phyloP scores from a whole-genome alignment of 2,888 invertebrate species.

The Dryocosmus kuriphilus region DNA sequence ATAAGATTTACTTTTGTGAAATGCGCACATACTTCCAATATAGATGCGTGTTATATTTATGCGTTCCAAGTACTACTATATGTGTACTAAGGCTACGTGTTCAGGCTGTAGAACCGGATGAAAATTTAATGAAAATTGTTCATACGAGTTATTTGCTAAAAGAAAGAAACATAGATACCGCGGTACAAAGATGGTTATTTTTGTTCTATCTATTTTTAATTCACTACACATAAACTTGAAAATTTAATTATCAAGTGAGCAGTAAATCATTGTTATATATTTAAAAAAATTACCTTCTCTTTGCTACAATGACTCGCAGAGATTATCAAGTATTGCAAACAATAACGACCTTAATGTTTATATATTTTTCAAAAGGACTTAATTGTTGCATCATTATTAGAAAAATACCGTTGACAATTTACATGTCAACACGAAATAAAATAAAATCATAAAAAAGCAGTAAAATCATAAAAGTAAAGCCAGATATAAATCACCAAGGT shows the following conservation, averaged over 20 bases:
- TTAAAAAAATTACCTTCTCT: not conserved
- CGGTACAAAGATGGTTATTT: not conserved
- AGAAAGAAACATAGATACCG: slow-evolving; percentile 7
- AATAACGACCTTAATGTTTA: too few species aligned
- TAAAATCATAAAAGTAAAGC: slow-evolving; percentile 15
- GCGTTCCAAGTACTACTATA: slow-evolving; percentile 24
- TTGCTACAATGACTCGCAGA: too few species aligned
- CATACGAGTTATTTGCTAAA: not conserved
- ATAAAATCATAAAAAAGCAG: slow-evolving; percentile 10
- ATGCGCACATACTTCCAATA: slow-evolving; percentile 31
- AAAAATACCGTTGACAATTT: not conserved
- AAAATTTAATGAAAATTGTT: slow-evolving; percentile 20
- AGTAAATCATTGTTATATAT: not conserved
- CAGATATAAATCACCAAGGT: slow-evolving; percentile 6
- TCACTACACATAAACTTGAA: not conserved
- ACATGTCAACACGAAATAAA: not conserved
- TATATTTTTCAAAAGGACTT: too few species aligned
- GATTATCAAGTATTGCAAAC: too few species aligned
- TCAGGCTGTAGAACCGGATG: slow-evolving; percentile 6
- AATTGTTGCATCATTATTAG: not conserved
- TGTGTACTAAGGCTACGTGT: not conserved
- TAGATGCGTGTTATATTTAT: slow-evolving; percentile 27
- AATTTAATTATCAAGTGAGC: too few species aligned
- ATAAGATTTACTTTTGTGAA: slow-evolving; percentile 31
- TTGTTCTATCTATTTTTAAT: not conserved